Evolutionary conservation across 2,797 vertebrate species (phyloP).

Genomic region (Danio aesculapii): DNA sequence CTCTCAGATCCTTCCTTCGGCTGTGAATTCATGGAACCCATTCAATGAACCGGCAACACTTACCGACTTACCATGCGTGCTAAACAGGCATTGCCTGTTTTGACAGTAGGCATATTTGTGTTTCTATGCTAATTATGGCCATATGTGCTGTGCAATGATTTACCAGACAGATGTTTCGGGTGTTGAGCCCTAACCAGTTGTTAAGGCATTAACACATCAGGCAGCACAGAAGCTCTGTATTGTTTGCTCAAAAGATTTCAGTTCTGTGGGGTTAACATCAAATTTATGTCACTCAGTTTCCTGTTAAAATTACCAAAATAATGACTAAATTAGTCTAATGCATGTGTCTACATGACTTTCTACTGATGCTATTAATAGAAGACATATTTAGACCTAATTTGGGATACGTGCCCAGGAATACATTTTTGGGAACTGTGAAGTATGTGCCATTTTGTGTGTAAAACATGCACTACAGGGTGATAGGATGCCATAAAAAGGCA

Average conservation of each 20-base stretch:
- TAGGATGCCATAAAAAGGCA: no score
- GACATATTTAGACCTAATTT: no score
- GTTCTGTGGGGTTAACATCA: not conserved
- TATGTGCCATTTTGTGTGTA: no score
- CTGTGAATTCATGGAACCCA: slow-evolving; percentile 1
- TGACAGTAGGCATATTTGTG: slow-evolving; percentile 49
- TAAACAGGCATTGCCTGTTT: slow-evolving; percentile 36
- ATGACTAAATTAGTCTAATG: not conserved
- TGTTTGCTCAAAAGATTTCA: not conserved
- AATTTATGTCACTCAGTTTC: not conserved
- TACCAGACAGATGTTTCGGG: slow-evolving; percentile 52
- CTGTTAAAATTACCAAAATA: not conserved
- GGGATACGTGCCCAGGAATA: no score
- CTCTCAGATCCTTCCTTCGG: slow-evolving; percentile 45
- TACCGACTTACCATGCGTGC: slow-evolving; percentile 25
- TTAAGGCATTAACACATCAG: slow-evolving; percentile 48
- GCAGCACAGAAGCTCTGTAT: not conserved
- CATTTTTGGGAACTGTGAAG: no score
- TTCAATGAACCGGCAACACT: slow-evolving; percentile 31
- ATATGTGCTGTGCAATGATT: slow-evolving; percentile 47
- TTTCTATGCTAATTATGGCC: slow-evolving; percentile 50
- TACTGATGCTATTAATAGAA: not conserved
- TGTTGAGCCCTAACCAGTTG: slow-evolving; percentile 52
- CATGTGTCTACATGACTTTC: not conserved
- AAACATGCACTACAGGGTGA: no score